These are phyloP conservation scores for Eupithecia inturbata DNA, from an alignment of 2,888 invertebrate species.

Conservation along the genomic window DNA sequence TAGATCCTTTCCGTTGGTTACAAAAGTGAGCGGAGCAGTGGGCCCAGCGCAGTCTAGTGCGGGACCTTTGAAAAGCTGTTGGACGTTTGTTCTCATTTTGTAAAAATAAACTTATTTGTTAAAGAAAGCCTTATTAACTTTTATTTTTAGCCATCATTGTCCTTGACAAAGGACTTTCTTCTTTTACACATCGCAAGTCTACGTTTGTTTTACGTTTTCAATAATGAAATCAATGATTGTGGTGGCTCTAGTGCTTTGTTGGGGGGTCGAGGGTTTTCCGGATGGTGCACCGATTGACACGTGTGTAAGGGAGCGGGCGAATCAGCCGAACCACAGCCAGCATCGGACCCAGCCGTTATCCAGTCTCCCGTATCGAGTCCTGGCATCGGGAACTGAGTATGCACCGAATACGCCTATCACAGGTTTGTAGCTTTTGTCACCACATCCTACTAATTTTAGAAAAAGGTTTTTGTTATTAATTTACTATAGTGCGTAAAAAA, in stretches of 20 bases:
- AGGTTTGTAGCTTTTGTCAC: conserved; percentile 75
- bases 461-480: too few species aligned
- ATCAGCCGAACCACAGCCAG: conserved; percentile 91
- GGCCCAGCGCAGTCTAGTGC: conserved; percentile 66
- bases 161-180: not conserved
- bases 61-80: conserved; percentile 54
- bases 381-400: conserved; percentile 86
- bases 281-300: conserved; percentile 92
- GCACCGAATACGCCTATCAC: conserved; percentile 88
- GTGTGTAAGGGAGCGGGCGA: conserved; percentile 89
- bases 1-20: conserved; percentile 78
- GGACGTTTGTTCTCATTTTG: too few species aligned
- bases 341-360: conserved; percentile 86
- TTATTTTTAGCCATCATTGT: not conserved
- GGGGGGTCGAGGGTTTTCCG: conserved; percentile 85
- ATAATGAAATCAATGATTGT: conserved; percentile 65
- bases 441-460: not conserved
- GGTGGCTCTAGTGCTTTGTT: conserved; percentile 62
- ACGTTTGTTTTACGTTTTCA: not conserved
- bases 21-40: conserved; percentile 73
- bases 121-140: not conserved
- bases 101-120: not conserved
- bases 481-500: too few species aligned
- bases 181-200: not conserved
- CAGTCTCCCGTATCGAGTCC: conserved; percentile 87